Base-by-base conservation (phyloP, 2,797 vertebrate species). In the Chiroxiphia lanceolata region DNA sequence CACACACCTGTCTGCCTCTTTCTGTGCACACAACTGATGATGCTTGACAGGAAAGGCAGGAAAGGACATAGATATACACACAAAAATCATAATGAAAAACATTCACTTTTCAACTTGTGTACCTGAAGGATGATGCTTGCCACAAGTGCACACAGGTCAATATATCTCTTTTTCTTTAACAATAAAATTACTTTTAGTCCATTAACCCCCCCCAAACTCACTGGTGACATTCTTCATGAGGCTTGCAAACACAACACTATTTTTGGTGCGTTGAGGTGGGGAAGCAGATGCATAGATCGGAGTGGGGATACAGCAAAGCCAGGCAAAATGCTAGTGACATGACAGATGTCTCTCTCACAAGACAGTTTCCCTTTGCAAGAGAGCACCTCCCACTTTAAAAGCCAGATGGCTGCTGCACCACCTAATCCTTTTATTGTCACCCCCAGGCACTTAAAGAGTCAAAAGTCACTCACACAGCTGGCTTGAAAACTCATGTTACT, bases 21-120 rank as follows among this genome's bases (percentile, higher is more conserved):
- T 11, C 38, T 34, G 6, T 16, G 18, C 34, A n/a, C 29, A 33
- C 7, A 34, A 36, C 34, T 23, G 54, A 27, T 6, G 38, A 4
- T 42, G 44, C 42, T 23, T 0, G 0, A 9, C 2, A 7, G 47
- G 36, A 70, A 60, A 51, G 38, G 15, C 15, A 50, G 25, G 21
- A 34, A 25, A n/a, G 4, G 54, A 65, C 34, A 84, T 53, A 61
- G 34, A 34, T 1, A 4, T 17, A 27, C 20, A 27, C 21, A 9
- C 21, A 80, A 65, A 77, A 85, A 74, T 23, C 2, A 2, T 1
- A 2, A 36, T 17, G 27, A 29, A 53, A 79, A 50, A 14, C 19
- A 50, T 1, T 74, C 8, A 0, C 33, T 53, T 84, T 79, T 79
- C 48, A 31, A 50, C 26, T 44, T 4, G 0, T 8, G 7, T 42